Evolutionary conservation across 1,140 invertebrate species (phyloP), one percentile per base, ranked within the genome.

Genomic region (Solenopsis invicta): DNA sequence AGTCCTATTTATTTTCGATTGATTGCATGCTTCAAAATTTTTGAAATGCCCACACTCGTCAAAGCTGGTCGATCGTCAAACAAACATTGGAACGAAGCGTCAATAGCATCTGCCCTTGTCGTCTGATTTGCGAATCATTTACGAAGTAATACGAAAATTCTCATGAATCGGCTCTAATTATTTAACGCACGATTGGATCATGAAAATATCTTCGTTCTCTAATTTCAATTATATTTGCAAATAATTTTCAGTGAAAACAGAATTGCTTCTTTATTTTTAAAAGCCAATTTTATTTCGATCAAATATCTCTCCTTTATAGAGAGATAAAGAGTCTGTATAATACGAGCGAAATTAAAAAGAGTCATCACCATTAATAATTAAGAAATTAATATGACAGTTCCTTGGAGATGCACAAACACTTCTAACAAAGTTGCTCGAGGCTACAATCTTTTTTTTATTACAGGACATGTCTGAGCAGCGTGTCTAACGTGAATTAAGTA

Each of bases 81-180:
- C 82, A 82, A 77, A 86, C 85, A 90, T 90, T 88, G 90, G 77
- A 84, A 91, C 87, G 88, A 87, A 90, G 45, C 41, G 88, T 93
- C 90, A 93, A 93, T 86, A 92, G 87, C 87, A 89, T 85, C 88
- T 87, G 85, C 88, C 50, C 34, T 87, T 88, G 74, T 87, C 88
- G 86, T 87, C 89, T 92, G 89, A 93, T 93, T 93, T 92, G 89
- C 85, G 90, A 29, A 90, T 93, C 90, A 91, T 93, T 93, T 93
- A 91, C 89, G 88, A 82, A 69, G 85, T 64, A 48, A 85, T 75
- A 88, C 91, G 91, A 93, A 93, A 93, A 92, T 92, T 92, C 87
- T 87, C 88, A 86, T 92, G 92, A 93, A 93, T 93, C 93, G 90
- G 74, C 77, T 85, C 88, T 92, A 92, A 93, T 50, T 50, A 67